Evolutionary conservation across 2,888 invertebrate species (phyloP), one percentile per base, ranked within the genome.

Genomic region (Chaitophorus viminalis): DNA sequence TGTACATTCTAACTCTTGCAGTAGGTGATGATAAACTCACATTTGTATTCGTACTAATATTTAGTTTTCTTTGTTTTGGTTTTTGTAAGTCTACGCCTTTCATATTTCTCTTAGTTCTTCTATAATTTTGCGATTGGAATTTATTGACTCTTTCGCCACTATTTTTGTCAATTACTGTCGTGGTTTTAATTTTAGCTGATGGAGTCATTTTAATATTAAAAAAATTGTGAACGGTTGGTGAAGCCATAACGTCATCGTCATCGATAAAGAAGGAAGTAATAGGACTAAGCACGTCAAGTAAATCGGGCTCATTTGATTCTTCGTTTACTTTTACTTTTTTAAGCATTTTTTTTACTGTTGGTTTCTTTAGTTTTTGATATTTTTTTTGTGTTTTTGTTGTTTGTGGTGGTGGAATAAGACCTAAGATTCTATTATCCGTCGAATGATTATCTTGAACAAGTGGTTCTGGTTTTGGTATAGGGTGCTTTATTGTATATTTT

Each of bases 191-290:
- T 72, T 78, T 86, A 0, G 60, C n/a, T 25, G 52, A 60, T 3
- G 87, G 87, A 33, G 74, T 31, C 31, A 79, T 87, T 75, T 87
- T 87, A 46, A 79, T 87, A 65, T 87, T 87, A n/a, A 81, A 87
- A 81, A 74, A 87, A 65, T 87, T 79, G 9, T 87, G 87, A n/a
- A 79, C 60, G 11, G 75, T 29, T 1, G 87, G 74, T 31, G 29
- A 54, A 72, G 11, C 31, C 31, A 29, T 17, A 4, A n/a, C 39
- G 18, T 87, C 54, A 25, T 87, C 72, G 17, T 87, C 78, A 4
- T 74, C 79, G 9, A 25, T 65, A 74, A 87, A 79, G 46, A 87
- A 81, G 1, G 72, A 74, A 4, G 78, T 79, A 65, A 87, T 87
- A 17, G 87, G 87, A 75, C 65, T 81, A 31, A 87, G 6, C 1